phyloP scores from a whole-genome alignment of 2,797 vertebrate genomes.

The Phalanger gymnotis region DNA sequence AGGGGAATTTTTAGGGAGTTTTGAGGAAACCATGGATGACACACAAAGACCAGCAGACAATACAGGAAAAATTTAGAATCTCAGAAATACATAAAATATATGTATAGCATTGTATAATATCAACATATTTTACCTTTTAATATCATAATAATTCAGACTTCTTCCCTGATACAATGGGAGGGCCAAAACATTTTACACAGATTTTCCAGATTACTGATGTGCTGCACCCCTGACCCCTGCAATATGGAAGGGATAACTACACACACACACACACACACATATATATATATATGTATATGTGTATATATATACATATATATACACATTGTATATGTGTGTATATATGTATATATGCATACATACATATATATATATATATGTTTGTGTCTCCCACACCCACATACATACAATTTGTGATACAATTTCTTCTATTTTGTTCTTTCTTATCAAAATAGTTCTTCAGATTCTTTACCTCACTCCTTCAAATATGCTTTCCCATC shows the following conservation, averaged over 20 bases:
- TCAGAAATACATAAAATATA: background rate
- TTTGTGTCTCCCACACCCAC: no score
- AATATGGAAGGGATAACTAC: background rate
- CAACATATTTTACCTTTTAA: background rate
- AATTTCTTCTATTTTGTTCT: background rate
- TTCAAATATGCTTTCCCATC: background rate
- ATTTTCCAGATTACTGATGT: background rate
- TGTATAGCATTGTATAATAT: background rate
- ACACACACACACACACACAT: no score
- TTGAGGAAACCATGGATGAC: background rate
- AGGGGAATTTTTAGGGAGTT: background rate
- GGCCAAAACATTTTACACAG: background rate
- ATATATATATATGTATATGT: no score
- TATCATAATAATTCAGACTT: background rate
- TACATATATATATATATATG: no score
- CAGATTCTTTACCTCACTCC: background rate
- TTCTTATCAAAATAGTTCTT: background rate
- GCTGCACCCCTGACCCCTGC: no score
- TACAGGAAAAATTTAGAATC: background rate
- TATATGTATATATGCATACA: no score
- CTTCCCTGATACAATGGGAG: background rate
- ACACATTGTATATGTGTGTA: no score
- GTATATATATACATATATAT: no score
- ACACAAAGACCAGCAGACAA: background rate
- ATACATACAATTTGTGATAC: background rate